Percentiles rank a stretch among this genome's conserved stretches.
Conservation (phyloP, 64 coral and sea anemone genomes). For the Trachythela sp. region DNA sequence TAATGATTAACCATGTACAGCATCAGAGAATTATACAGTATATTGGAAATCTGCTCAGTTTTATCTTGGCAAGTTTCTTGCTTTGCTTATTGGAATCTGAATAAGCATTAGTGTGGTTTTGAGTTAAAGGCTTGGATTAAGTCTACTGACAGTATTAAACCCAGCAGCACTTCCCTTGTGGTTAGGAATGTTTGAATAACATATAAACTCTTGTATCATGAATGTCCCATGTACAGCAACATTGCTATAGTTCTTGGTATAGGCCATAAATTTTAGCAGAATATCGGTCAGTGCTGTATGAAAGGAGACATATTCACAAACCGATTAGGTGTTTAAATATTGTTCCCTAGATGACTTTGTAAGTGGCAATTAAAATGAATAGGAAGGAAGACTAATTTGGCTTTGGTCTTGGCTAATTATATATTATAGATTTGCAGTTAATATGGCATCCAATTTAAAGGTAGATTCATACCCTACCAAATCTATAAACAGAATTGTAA, state of each 20-base stretch:
- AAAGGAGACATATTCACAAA: not conserved
- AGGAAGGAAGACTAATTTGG: not conserved
- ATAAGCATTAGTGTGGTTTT: not conserved
- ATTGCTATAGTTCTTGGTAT: not conserved
- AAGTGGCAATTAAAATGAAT: not conserved
- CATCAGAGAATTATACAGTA: not conserved
- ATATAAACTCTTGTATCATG: not conserved
- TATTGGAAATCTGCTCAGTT: not conserved
- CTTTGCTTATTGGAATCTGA: not conserved
- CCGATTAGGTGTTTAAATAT: not conserved
- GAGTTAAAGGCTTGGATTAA: not conserved
- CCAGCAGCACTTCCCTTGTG: not conserved
- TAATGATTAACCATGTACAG: not conserved
- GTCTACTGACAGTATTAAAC: not conserved
- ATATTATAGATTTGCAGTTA: not conserved
- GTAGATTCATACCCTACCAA: not conserved
- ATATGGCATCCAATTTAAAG: not conserved
- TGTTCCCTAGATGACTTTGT: not conserved
- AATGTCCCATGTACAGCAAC: not conserved
- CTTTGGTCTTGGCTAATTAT: constrained; percentile 3
- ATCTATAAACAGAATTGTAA: not conserved
- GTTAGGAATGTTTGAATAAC: not conserved
- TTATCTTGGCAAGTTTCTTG: not conserved
- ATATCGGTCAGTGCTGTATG: not conserved
- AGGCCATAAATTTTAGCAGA: not conserved